A percentile compares a stretch with the other conserved stretches of the same genome.
phyloP scores from a whole-genome alignment of 2,888 invertebrate genomes.

The Sesia bembeciformis region DNA sequence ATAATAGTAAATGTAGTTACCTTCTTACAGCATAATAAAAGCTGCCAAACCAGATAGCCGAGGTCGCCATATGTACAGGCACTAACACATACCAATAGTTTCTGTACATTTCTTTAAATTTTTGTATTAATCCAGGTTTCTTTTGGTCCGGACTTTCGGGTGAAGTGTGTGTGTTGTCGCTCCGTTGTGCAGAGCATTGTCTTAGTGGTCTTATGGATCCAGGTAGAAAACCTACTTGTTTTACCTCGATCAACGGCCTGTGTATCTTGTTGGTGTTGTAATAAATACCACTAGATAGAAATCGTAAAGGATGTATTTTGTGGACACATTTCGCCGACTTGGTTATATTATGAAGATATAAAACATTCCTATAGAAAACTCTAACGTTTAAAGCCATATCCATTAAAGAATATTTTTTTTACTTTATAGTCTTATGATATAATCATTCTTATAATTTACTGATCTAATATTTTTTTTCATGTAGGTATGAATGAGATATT shows the following conservation, averaged over 20 bases:
- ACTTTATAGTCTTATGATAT: background rate
- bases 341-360: conserved; percentile 34
- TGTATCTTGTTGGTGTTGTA: conserved; percentile 24
- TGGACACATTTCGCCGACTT: conserved; percentile 45
- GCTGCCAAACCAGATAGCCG: conserved; percentile 88
- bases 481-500: too few species aligned
- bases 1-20: conserved; percentile 58
- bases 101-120: conserved; percentile 93
- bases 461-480: too few species aligned
- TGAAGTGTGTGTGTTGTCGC: conserved; percentile 16
- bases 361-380: conserved; percentile 37
- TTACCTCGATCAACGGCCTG: conserved; percentile 18
- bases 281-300: conserved; percentile 35
- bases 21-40: conserved; percentile 91
- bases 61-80: conserved; percentile 94
- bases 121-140: conserved; percentile 81
- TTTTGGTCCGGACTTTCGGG: conserved; percentile 21
- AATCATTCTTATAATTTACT: background rate
- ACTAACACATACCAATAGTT: conserved; percentile 98
- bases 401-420: conserved; percentile 1
- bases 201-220: conserved; percentile 15
- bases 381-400: conserved; percentile 50
- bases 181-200: conserved; percentile 25
- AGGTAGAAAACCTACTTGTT: conserved; percentile 17
- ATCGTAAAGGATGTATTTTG: conserved; percentile 30